phyloP scores from a whole-genome alignment of 30 jellyfish, hydroid and myxozoan species.

The Catostylus mosaicus region DNA sequence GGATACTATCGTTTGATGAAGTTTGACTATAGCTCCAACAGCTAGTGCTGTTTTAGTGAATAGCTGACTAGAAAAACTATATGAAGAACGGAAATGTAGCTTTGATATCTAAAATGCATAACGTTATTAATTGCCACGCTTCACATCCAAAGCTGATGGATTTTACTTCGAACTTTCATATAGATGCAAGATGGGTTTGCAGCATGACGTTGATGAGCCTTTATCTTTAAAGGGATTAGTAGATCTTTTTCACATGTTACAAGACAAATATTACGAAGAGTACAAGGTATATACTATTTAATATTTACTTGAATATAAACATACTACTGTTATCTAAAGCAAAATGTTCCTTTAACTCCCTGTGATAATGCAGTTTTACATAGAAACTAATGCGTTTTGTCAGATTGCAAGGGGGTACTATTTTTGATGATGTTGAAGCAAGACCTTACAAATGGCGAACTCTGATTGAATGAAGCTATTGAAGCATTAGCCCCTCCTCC shows the following conservation, averaged over 20 bases:
- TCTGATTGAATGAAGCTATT: too few relatives aligned
- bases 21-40: background rate
- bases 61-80: background rate
- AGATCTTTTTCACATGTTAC: slow-evolving; percentile 90
- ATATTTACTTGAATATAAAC: background rate
- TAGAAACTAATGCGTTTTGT: too few relatives aligned
- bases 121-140: background rate
- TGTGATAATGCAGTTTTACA: too few relatives aligned
- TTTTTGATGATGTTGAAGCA: too few relatives aligned
- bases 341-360: too few relatives aligned
- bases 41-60: background rate
- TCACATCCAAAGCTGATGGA: too few relatives aligned
- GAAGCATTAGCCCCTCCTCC: too few relatives aligned
- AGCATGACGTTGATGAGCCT: slow-evolving; percentile 84
- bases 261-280: slow-evolving; percentile 88
- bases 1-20: too few relatives aligned
- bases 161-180: too few relatives aligned
- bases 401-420: too few relatives aligned
- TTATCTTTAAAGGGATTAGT: slow-evolving; percentile 88
- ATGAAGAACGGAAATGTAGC: background rate
- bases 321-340: background rate
- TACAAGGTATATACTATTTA: slow-evolving; percentile 71
- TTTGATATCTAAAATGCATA: too few relatives aligned
- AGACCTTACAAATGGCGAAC: too few relatives aligned
- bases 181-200: slow-evolving; percentile 89